Conservation (phyloP, 2,888 invertebrate species). For the Escarpia spicata region DNA sequence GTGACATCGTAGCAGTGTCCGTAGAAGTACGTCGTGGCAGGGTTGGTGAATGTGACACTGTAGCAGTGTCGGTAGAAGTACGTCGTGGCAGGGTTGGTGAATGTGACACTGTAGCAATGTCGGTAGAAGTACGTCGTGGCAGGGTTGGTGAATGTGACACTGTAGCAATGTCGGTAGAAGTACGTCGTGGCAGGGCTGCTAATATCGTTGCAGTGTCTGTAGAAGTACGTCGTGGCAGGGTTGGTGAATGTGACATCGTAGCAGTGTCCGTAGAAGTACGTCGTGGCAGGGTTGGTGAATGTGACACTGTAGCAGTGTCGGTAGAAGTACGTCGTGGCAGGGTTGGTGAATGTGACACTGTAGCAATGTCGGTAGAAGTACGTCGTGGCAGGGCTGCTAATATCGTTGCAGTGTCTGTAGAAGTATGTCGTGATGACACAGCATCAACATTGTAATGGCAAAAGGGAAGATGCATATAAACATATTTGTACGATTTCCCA, state of each 20-base stretch:
- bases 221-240: no score
- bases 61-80: neutral
- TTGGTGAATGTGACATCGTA: no score
- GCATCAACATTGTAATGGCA: neutral
- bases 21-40: neutral
- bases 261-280: no score
- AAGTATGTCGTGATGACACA: neutral
- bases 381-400: neutral
- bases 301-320: no score
- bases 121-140: neutral
- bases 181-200: neutral
- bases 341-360: neutral
- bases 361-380: neutral
- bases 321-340: neutral
- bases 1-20: neutral
- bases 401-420: no score
- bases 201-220: no score
- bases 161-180: neutral
- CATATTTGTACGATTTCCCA: neutral
- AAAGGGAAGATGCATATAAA: neutral
- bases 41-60: neutral
- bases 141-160: neutral
- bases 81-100: neutral
- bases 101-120: neutral
- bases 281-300: no score